Percentiles rank a stretch among this genome's conserved stretches.
Evolutionary conservation across 2,888 invertebrate genomes (phyloP).

Genomic region (Ethmia dodecea): DNA sequence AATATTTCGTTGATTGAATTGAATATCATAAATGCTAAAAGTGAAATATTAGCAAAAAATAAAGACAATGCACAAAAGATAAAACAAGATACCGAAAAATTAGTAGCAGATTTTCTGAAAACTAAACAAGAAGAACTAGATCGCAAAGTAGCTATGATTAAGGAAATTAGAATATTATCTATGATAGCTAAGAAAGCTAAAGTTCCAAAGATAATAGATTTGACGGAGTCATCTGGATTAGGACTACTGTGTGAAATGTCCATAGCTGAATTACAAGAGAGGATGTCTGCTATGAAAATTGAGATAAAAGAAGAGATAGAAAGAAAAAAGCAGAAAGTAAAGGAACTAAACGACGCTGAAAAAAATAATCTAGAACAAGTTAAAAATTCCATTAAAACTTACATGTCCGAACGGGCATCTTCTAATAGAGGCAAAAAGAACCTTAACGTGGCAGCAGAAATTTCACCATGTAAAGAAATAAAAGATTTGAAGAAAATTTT

Average conservation of each 20-base stretch:
- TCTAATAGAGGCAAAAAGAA: slow-evolving; percentile 38
- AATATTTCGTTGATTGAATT: slow-evolving; percentile 49
- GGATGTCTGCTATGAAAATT: slow-evolving; percentile 66
- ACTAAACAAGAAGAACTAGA: slow-evolving; percentile 69
- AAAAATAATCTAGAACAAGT: slow-evolving; percentile 65
- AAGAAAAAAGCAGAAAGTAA: slow-evolving; percentile 59
- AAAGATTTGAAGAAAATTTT: slow-evolving; percentile 61
- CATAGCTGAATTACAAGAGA: slow-evolving; percentile 78
- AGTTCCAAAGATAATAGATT: slow-evolving; percentile 74
- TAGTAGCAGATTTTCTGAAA: slow-evolving; percentile 53
- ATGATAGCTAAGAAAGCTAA: slow-evolving; percentile 70
- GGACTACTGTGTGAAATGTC: slow-evolving; percentile 82
- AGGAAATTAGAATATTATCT: slow-evolving; percentile 69
- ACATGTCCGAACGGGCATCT: slow-evolving; percentile 43
- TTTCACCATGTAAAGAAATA: slow-evolving; percentile 54
- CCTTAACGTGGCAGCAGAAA: slow-evolving; percentile 24
- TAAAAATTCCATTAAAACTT: slow-evolving; percentile 57
- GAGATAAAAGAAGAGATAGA: slow-evolving; percentile 72
- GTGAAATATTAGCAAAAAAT: slow-evolving; percentile 36
- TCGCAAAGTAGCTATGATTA: slow-evolving; percentile 62
- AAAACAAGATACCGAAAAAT: slow-evolving; percentile 45
- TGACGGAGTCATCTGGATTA: slow-evolving; percentile 76
- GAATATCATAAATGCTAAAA: slow-evolving; percentile 46
- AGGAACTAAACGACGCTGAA: slow-evolving; percentile 54
- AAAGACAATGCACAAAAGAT: slow-evolving; percentile 46